These are phyloP conservation scores for Aphaenogaster ashmeadi DNA, from an alignment of 1,140 invertebrate genomes.

Conservation along the genomic window DNA sequence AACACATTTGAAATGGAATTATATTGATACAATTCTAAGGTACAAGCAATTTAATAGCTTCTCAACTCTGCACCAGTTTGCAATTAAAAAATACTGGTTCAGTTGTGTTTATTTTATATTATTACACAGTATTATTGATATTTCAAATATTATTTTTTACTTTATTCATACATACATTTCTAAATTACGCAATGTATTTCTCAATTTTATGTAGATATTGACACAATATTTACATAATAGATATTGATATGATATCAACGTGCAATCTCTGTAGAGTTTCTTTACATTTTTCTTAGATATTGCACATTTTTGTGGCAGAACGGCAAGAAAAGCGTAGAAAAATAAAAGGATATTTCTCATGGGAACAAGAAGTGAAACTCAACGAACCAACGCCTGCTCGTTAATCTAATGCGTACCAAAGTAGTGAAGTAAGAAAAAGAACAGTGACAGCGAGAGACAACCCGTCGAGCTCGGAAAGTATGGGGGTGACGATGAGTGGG, in stretches of 20 bases:
- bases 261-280: not conserved
- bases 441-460: not conserved
- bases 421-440: conserved; percentile 9
- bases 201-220: not conserved
- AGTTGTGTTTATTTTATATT: not conserved
- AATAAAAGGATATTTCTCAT: not conserved
- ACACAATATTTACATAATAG: not conserved
- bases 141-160: not conserved
- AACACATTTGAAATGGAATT: conserved; percentile 36
- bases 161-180: not conserved
- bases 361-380: conserved; percentile 20
- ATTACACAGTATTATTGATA: not conserved
- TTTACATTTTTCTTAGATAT: conserved; percentile 16
- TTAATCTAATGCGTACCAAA: conserved; percentile 17
- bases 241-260: not conserved
- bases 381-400: not conserved
- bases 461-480: conserved; percentile 3
- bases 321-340: not conserved
- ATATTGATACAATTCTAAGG: not conserved
- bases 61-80: not conserved
- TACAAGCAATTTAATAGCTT: conserved; percentile 5
- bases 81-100: not conserved
- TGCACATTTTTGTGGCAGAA: not conserved
- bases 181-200: not conserved
- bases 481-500: conserved; percentile 31